Conservation (phyloP, 2,888 invertebrate genomes). For the Mongoloraphidia duomilia region DNA sequence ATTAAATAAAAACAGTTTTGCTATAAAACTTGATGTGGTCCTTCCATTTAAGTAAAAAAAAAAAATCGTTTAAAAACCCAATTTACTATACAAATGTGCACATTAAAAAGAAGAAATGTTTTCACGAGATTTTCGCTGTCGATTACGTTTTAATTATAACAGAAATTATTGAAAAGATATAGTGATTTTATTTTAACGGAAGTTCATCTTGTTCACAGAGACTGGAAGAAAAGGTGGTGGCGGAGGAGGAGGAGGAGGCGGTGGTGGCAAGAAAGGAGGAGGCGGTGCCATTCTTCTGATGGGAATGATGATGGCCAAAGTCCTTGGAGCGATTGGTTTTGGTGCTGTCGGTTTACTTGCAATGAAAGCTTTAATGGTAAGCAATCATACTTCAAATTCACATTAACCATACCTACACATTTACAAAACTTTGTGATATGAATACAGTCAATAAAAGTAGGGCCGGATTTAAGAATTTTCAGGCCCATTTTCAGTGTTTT, state of each 20-base stretch:
- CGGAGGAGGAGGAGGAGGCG: conserved; percentile 31
- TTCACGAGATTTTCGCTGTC: too few relatives aligned
- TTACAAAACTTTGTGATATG: too few relatives aligned
- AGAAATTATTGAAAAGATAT: not conserved
- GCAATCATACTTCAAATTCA: not conserved
- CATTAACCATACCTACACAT: not conserved
- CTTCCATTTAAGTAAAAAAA: too few relatives aligned
- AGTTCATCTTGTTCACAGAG: conserved; percentile 28
- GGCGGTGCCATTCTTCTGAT: conserved; percentile 42
- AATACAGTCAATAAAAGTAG: too few relatives aligned
- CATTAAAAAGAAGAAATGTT: too few relatives aligned
- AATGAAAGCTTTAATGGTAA: conserved; percentile 45
- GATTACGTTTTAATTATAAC: too few relatives aligned
- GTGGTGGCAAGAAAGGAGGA: conserved; percentile 31
- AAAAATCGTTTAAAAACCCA: too few relatives aligned
- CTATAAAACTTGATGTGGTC: too few relatives aligned
- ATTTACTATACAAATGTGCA: too few relatives aligned
- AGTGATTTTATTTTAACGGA: not conserved
- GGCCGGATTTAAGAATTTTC: too few relatives aligned
- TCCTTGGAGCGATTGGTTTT: conserved; percentile 58
- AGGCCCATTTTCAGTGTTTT: too few relatives aligned
- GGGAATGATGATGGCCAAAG: conserved; percentile 64
- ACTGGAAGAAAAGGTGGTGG: conserved; percentile 44
- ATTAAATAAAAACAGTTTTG: too few relatives aligned
- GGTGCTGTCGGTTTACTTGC: conserved; percentile 62